Conservation (phyloP, 2,797 vertebrate species). For the Bradypus variegatus region DNA sequence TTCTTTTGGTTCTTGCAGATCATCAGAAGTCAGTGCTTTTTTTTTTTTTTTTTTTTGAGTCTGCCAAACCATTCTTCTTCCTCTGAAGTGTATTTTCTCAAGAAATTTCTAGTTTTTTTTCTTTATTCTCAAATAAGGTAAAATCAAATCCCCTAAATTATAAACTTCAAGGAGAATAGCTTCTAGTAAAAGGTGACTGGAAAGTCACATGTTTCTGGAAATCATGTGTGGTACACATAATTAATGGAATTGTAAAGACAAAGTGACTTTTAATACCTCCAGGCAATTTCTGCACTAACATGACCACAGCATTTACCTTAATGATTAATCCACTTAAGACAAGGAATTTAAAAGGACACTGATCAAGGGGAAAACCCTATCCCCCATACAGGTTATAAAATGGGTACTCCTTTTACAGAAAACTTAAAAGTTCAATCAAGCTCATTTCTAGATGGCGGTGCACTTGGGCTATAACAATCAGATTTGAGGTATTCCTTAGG, state of each 20-base stretch:
- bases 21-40: slow-evolving; percentile 3
- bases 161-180: not conserved
- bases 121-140: slow-evolving; percentile 18
- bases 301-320: not conserved
- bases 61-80: slow-evolving; percentile 29
- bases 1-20: slow-evolving; percentile 9
- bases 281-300: not conserved
- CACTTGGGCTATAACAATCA: not conserved
- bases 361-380: not conserved
- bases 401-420: not conserved
- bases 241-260: not conserved
- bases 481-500: not conserved
- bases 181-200: not conserved
- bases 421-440: not conserved
- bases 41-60: not conserved
- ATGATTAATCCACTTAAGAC: not conserved
- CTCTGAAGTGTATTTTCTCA: slow-evolving; percentile 8
- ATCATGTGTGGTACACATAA: not conserved
- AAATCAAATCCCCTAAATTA: slow-evolving; percentile 23
- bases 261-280: not conserved
- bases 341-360: not conserved
- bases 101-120: slow-evolving; percentile 8
- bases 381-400: not conserved
- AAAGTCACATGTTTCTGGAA: slow-evolving; percentile 10
- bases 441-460: not conserved